Percentiles rank a stretch among this genome's conserved stretches.
Conservation (phyloP, 23 tunicate genomes). For the Styela plicata region DNA sequence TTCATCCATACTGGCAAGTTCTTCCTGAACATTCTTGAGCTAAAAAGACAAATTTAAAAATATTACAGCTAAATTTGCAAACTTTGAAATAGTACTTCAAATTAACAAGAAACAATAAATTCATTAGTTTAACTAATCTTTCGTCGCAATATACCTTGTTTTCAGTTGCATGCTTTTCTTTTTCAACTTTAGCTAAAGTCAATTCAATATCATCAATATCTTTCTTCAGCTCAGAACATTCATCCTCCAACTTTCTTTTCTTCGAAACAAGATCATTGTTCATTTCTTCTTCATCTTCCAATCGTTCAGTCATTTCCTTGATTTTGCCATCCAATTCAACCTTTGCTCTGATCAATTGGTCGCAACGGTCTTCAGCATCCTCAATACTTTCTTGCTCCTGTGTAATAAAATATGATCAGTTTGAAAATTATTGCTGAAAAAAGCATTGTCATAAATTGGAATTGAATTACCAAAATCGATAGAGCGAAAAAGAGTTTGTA, state of each 20-base stretch:
- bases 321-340: slow-evolving; percentile 96
- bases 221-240: slow-evolving; percentile 81
- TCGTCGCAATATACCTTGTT: slow-evolving; percentile 23
- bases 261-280: slow-evolving; percentile 80
- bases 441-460: neutral
- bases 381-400: slow-evolving; percentile 96
- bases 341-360: slow-evolving; percentile 34
- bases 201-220: slow-evolving; percentile 93
- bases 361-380: slow-evolving; percentile 31
- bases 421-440: neutral
- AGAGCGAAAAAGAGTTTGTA: no score
- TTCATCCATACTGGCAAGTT: slow-evolving; percentile 80
- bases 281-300: slow-evolving; percentile 93
- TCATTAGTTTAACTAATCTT: neutral
- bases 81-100: no score
- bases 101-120: neutral
- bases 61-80: no score
- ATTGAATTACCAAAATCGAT: no score
- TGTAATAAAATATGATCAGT: neutral
- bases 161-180: slow-evolving; percentile 78
- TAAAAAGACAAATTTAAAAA: slow-evolving; percentile 14
- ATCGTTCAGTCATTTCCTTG: slow-evolving; percentile 84
- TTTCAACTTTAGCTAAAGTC: slow-evolving; percentile 89
- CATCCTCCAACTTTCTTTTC: slow-evolving; percentile 87
- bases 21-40: slow-evolving; percentile 93